Percentiles rank a stretch among this genome's conserved stretches.
These are phyloP conservation scores for Vanessa tameamea DNA, from an alignment of 1,140 invertebrate genomes.

Conservation along the genomic window DNA sequence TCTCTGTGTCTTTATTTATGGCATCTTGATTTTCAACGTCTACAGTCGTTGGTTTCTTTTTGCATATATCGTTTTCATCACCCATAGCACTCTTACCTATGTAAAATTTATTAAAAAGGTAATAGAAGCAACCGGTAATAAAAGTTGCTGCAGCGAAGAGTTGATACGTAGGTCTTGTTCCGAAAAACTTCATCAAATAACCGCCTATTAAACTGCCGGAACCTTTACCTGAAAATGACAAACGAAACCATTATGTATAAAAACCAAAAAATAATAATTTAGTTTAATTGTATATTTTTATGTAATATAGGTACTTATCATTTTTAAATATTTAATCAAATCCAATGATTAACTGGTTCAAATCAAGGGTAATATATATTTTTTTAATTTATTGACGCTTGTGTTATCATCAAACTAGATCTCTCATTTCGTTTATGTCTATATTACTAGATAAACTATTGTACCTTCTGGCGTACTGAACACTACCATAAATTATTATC, in stretches of 20 bases:
- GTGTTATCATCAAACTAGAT: no score
- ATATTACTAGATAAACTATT: no score
- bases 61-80: constrained; percentile 80
- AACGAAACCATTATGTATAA: background rate
- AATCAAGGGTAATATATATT: no score
- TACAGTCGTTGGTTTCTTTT: constrained; percentile 72
- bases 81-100: constrained; percentile 80
- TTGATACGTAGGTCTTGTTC: constrained; percentile 87
- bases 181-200: constrained; percentile 87
- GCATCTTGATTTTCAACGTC: constrained; percentile 56
- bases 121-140: constrained; percentile 85
- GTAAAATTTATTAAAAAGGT: constrained; percentile 85
- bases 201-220: constrained; percentile 89
- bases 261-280: background rate
- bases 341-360: no score
- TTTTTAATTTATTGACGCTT: no score
- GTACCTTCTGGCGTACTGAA: no score
- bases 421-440: no score
- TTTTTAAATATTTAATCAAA: no score
- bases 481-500: no score
- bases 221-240: constrained; percentile 83
- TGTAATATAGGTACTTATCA: no score
- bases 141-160: constrained; percentile 85
- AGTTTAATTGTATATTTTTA: no score
- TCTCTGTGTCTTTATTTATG: constrained; percentile 64